phyloP scores from a whole-genome alignment of 1,140 invertebrate species.

The Euschistus heros region DNA sequence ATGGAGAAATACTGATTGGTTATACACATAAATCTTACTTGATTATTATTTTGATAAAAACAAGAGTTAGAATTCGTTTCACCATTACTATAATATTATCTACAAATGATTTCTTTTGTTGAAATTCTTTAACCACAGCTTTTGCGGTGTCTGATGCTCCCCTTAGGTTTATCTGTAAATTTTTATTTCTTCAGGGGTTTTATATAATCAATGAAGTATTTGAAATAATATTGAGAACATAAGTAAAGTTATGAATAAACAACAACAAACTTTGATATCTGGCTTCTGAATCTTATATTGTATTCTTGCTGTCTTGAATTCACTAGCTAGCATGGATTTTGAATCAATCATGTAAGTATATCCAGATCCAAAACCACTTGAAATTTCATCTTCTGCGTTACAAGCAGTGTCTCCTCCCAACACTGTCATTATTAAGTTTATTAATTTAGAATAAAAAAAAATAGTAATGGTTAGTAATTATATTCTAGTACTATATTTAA shows the following conservation, averaged over 20 bases:
- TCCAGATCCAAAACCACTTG: background rate
- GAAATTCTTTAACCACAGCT: background rate
- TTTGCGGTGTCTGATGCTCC: conserved; percentile 3
- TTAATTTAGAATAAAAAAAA: too few species aligned
- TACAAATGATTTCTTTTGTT: background rate
- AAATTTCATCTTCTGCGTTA: background rate
- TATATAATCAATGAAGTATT: background rate
- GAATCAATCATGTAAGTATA: background rate
- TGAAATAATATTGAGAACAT: background rate
- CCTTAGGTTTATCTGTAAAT: background rate
- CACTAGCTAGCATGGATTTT: background rate
- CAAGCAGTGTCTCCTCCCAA: background rate
- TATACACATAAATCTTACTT: background rate
- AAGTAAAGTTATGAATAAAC: background rate
- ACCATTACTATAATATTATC: background rate
- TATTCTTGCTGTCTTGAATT: background rate
- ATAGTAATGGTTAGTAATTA: too few species aligned
- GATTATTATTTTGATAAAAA: background rate
- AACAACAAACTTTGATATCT: background rate
- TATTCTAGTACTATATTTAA: too few species aligned
- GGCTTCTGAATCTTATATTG: background rate
- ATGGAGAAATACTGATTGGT: too few species aligned
- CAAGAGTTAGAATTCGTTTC: background rate
- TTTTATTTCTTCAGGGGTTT: background rate
- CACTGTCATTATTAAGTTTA: background rate